Base-by-base conservation (phyloP, 2,797 vertebrate species). In the Hapalemur alaotrensis region DNA sequence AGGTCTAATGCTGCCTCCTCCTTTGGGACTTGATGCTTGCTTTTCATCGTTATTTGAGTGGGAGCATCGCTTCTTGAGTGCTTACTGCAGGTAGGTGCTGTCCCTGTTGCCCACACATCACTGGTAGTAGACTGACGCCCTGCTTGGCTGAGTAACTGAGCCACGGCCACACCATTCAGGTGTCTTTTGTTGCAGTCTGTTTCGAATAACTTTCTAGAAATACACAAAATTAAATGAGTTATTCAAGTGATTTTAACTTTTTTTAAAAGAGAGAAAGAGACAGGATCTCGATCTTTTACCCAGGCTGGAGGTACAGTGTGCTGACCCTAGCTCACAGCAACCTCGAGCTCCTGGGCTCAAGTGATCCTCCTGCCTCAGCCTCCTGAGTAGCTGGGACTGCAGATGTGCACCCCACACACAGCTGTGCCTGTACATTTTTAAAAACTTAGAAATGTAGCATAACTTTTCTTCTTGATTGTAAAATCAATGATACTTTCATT, bases 401-500 rank as follows among this genome's bases (percentile, higher is more conserved):
- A 67, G 63, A 9, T 9, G 7, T 67, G 7, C 7, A 20, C 63
- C 32, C 63, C 32, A 4, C 18, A n/a, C 17, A 32, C 32, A 20
- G 32, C 32, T 20, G 18, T n/a, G n/a, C 32, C 63, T 67, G 17
- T 32, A 15, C n/a, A n/a, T 67, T 67, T 67, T 67, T 35, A 9
- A 67, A 73, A n/a, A 82, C 46, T 82, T 69, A 59, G 48, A 94
- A 83, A 46, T 81, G 4, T 22, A 72, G 41, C 32, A 82, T 93
- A 46, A 41, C 23, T 54, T 57, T 48, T 81, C 83, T 92, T 41
- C 30, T 4, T 41, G 9, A 8, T 59, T 85, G 11, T 79, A 83
- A 81, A 82, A 84, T 73, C n/a, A 82, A 28, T 63, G 8, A 17
- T 48, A 52, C 2, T n/a, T 73, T 82, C 30, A 32, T 81, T 48